Conservation (phyloP, 64 coral and sea anemone species). For the Hydrozoanthus tunicans region DNA sequence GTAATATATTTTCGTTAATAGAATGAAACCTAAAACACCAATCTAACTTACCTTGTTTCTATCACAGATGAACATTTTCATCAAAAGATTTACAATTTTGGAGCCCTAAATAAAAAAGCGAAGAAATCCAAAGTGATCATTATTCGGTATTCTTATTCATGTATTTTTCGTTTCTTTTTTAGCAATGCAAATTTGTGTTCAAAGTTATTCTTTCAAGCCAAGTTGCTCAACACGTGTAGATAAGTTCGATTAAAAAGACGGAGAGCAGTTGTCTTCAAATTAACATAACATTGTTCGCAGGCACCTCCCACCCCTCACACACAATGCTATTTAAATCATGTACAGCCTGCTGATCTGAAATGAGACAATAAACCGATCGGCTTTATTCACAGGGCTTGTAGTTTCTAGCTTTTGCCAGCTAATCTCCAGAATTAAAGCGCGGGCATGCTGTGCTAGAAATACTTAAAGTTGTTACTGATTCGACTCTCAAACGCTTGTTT, state of each 20-base stretch:
- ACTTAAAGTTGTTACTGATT: background rate
- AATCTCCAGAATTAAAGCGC: background rate
- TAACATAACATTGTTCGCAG: conserved; percentile 51
- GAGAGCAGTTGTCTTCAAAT: conserved; percentile 9
- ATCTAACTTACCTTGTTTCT: background rate
- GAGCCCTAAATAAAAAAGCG: background rate
- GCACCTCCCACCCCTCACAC: conserved; percentile 17
- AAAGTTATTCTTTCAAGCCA: conserved; percentile 19
- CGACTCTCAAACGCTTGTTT: background rate
- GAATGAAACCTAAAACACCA: background rate
- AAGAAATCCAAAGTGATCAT: background rate
- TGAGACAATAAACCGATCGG: conserved; percentile 6
- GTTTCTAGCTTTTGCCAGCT: background rate
- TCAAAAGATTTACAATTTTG: background rate
- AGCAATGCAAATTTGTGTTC: conserved; percentile 50
- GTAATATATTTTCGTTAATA: conserved; percentile 21
- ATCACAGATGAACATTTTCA: background rate
- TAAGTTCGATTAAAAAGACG: conserved; percentile 42
- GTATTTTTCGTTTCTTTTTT: background rate
- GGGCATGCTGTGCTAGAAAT: background rate
- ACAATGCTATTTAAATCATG: conserved; percentile 58
- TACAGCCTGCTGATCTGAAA: conserved; percentile 42
- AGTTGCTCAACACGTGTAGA: conserved; percentile 54
- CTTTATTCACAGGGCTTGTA: conserved; percentile 12
- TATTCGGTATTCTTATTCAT: background rate